Evolutionary conservation across 2,888 invertebrate species (phyloP).

Genomic region (Dolomedes plantarius): DNA sequence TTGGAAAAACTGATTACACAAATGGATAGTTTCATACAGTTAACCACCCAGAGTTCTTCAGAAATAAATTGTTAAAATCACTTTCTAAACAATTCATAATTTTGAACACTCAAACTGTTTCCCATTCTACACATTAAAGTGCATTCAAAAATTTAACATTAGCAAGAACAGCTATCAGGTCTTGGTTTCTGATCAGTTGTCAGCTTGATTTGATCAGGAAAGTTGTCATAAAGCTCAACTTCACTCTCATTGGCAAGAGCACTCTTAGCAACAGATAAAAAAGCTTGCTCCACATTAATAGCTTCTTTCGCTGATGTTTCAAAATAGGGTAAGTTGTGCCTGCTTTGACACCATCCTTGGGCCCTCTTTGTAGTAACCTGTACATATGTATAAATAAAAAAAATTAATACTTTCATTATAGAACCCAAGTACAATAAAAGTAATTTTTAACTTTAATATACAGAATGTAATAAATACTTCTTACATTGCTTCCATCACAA

Average conservation of each 20-base stretch:
- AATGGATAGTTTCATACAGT: conserved; percentile 23
- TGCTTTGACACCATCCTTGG: conserved; percentile 99
- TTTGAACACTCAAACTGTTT: conserved; percentile 38
- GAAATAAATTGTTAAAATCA: conserved; percentile 59
- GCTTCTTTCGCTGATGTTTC: conserved; percentile 99
- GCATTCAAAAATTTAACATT: conserved; percentile 49
- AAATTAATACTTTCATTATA: not conserved
- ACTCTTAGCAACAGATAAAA: conserved; percentile 98
- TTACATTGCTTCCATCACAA: no score
- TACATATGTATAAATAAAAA: conserved; percentile 19
- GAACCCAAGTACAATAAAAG: not conserved
- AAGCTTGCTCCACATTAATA: conserved; percentile 98
- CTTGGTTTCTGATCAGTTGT: conserved; percentile 74
- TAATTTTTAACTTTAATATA: no score
- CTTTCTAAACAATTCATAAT: conserved; percentile 39
- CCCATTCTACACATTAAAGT: conserved; percentile 12
- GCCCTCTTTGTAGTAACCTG: conserved; percentile 85
- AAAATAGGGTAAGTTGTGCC: conserved; percentile 99
- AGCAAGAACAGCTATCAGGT: conserved; percentile 74
- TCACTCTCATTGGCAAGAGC: conserved; percentile 88
- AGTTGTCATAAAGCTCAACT: conserved; percentile 96
- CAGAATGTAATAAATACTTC: no score
- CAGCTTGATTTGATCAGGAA: conserved; percentile 96
- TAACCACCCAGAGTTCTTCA: conserved; percentile 20
- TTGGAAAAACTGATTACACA: conserved; percentile 26